Evolutionary conservation across 2,797 vertebrate species (phyloP).

Genomic region (Thaleichthys pacificus): DNA sequence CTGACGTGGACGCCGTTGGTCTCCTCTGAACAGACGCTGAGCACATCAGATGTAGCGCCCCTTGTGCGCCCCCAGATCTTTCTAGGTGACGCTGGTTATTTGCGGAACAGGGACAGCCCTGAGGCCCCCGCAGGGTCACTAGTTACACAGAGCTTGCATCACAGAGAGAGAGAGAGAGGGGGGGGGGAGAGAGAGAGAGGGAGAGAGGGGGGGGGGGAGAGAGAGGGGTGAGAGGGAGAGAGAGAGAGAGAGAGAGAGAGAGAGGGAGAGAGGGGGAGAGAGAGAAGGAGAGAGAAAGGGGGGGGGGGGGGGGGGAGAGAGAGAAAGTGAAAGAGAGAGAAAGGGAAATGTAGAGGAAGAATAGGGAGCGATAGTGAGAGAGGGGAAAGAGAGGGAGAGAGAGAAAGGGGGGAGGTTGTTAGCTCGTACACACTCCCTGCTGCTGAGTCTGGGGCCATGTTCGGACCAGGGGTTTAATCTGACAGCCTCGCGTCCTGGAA

Average conservation of each 20-base stretch:
- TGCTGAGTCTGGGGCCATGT: constrained; percentile 41
- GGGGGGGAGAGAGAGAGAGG: neutral
- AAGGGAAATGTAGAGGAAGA: constrained; percentile 25
- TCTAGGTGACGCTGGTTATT: neutral
- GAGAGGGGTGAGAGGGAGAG: no score
- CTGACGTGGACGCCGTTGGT: neutral
- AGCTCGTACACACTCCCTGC: constrained; percentile 44
- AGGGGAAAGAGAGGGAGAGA: neutral
- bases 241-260: no score
- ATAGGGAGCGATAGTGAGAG: no score
- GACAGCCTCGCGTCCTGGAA: constrained; percentile 7
- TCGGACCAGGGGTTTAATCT: constrained; percentile 16
- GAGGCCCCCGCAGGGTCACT: constrained; percentile 38
- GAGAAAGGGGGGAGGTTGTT: constrained; percentile 38
- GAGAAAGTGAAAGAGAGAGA: neutral
- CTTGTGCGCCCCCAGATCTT: neutral
- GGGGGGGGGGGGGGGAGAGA: no score
- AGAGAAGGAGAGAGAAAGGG: no score
- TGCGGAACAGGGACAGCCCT: neutral
- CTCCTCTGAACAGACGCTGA: neutral
- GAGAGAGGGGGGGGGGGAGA: no score
- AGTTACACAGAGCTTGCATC: constrained; percentile 35
- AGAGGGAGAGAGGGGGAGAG: no score
- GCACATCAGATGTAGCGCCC: neutral
- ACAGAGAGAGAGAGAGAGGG: constrained; percentile 41